Conservation (phyloP, 2,113 vertebrate species). For the Catharus bicknelli region DNA sequence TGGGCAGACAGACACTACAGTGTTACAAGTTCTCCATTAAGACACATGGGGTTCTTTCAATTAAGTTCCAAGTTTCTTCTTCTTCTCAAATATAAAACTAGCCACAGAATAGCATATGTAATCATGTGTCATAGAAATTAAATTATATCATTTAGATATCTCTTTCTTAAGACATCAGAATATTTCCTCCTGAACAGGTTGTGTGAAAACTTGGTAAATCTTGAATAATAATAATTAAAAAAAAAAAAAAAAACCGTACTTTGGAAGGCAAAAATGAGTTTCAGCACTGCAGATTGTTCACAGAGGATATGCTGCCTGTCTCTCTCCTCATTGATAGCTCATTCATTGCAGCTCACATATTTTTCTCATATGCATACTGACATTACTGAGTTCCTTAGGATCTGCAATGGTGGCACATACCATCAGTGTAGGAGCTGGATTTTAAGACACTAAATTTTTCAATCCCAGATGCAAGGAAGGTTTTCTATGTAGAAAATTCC, state of each 20-base stretch:
- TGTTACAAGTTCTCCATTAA: not conserved
- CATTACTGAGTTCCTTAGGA: not conserved
- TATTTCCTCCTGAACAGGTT: not conserved
- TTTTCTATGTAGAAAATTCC: not conserved
- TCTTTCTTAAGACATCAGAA: not conserved
- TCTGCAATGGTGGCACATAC: not conserved
- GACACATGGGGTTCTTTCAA: not conserved
- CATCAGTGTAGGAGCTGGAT: not conserved
- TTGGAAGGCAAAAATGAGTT: not conserved
- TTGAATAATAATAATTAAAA: not conserved
- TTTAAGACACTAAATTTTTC: slow-evolving; percentile 6
- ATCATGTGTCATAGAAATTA: not conserved
- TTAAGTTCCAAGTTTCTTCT: not conserved
- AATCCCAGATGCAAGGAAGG: not conserved
- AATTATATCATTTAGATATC: not conserved
- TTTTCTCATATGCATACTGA: not conserved
- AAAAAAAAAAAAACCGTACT: not conserved
- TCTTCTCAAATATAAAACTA: not conserved
- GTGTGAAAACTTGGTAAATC: not conserved
- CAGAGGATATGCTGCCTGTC: not conserved
- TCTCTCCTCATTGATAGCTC: not conserved
- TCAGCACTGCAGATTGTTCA: not conserved
- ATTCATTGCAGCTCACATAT: not conserved
- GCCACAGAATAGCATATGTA: not conserved
- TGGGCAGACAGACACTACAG: not conserved